Percentiles rank a stretch among this genome's conserved stretches.
Conservation (phyloP, 2,888 invertebrate genomes). For the Pyrocoelia pectoralis region DNA sequence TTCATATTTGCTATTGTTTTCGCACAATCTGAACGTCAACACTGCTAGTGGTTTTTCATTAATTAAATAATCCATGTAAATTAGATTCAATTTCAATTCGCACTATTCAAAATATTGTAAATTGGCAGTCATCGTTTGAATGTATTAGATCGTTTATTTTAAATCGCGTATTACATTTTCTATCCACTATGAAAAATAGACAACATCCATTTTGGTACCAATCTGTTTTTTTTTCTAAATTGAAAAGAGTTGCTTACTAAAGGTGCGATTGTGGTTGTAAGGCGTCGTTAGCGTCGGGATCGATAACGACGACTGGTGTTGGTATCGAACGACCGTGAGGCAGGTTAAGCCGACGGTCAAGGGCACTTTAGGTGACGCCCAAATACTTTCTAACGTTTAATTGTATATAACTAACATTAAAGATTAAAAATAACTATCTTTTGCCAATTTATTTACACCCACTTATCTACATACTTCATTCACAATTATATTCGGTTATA, state of each 20-base stretch:
- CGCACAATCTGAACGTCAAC: too few species aligned
- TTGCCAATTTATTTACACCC: background rate
- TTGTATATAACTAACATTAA: background rate
- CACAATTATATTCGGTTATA: background rate
- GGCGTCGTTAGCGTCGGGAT: slow-evolving; percentile 53
- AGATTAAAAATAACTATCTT: slow-evolving; percentile 3
- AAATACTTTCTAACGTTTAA: slow-evolving; percentile 37
- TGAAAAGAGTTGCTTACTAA: slow-evolving; percentile 21
- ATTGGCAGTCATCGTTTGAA: too few species aligned
- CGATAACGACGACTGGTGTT: slow-evolving; percentile 42
- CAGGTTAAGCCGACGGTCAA: slow-evolving; percentile 60
- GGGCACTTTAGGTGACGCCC: slow-evolving; percentile 56
- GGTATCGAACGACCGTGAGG: slow-evolving; percentile 54
- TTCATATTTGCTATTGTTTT: too few species aligned
- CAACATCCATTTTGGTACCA: too few species aligned
- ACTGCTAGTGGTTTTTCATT: too few species aligned
- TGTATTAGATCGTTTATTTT: too few species aligned
- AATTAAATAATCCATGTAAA: too few species aligned
- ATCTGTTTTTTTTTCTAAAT: background rate
- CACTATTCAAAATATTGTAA: too few species aligned
- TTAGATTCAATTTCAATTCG: too few species aligned
- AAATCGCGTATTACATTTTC: too few species aligned
- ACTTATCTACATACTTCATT: background rate
- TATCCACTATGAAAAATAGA: too few species aligned
- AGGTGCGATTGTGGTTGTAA: slow-evolving; percentile 42